phyloP scores from a whole-genome alignment of 2,797 vertebrate species.

The Natrix natrix region DNA sequence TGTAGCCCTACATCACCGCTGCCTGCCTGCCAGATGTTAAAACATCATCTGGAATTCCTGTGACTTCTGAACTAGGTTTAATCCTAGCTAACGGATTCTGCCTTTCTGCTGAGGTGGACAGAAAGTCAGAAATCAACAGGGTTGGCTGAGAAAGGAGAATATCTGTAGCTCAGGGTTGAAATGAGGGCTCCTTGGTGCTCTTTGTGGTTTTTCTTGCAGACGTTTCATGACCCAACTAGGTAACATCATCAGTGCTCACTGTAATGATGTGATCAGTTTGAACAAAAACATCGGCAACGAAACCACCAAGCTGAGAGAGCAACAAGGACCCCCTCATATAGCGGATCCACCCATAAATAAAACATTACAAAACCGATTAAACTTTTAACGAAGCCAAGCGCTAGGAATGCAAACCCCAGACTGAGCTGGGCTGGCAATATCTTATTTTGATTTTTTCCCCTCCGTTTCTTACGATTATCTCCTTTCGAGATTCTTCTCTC shows the following conservation, averaged over 20 bases:
- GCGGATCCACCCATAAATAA: no score
- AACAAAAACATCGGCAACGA: no score
- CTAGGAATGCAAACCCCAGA: no score
- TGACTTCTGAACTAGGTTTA: not conserved
- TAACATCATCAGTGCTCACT: not conserved
- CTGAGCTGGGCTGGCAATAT: not conserved
- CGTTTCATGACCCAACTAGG: not conserved
- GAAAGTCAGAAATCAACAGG: not conserved
- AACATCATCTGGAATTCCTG: not conserved
- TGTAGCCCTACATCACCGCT: fast-evolving
- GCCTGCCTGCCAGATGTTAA: not conserved
- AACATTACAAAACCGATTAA: not conserved
- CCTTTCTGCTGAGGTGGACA: not conserved
- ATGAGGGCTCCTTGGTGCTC: no score
- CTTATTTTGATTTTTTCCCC: not conserved
- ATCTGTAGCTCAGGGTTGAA: no score
- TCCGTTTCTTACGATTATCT: no score
- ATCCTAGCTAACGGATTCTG: not conserved
- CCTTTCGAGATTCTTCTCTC: not conserved
- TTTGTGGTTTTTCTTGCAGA: not conserved
- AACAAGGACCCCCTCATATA: no score
- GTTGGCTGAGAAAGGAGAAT: no score
- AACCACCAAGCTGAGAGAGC: no score
- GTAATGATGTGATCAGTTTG: no score
- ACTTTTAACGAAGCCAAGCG: not conserved